Percentiles rank a stretch among this genome's conserved stretches.
Conservation (phyloP, 2,113 vertebrate species). For the Benthochromis sp. region DNA sequence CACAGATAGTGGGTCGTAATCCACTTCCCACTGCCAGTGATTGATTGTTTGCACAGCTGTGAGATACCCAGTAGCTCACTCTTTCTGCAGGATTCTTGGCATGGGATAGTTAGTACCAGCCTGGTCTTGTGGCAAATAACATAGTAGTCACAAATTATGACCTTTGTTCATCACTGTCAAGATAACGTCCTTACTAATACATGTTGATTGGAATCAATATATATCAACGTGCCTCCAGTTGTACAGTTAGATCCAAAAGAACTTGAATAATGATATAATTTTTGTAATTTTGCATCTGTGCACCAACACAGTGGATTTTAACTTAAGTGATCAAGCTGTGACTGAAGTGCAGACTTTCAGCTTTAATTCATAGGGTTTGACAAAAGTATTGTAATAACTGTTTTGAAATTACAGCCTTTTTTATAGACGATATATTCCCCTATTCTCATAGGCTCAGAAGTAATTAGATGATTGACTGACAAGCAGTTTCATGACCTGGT, state of each 20-base stretch:
- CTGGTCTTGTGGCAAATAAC: background rate
- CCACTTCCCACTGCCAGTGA: slow-evolving; percentile 52
- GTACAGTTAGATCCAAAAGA: background rate
- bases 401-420: background rate
- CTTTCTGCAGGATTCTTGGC: background rate
- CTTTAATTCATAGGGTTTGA: background rate
- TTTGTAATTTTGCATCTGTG: background rate
- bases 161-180: background rate
- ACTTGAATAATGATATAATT: background rate
- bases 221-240: background rate
- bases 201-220: background rate
- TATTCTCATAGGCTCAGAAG: background rate
- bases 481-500: background rate
- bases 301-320: background rate
- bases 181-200: background rate
- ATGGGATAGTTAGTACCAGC: background rate
- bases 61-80: background rate
- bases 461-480: background rate
- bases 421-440: background rate
- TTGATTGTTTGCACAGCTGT: slow-evolving; percentile 58
- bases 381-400: background rate
- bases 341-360: background rate
- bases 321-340: background rate
- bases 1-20: slow-evolving; percentile 55
- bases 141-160: background rate